These are phyloP conservation scores for Himalopsyche kuldschensis DNA, from an alignment of 2,888 invertebrate species.

Conservation along the genomic window DNA sequence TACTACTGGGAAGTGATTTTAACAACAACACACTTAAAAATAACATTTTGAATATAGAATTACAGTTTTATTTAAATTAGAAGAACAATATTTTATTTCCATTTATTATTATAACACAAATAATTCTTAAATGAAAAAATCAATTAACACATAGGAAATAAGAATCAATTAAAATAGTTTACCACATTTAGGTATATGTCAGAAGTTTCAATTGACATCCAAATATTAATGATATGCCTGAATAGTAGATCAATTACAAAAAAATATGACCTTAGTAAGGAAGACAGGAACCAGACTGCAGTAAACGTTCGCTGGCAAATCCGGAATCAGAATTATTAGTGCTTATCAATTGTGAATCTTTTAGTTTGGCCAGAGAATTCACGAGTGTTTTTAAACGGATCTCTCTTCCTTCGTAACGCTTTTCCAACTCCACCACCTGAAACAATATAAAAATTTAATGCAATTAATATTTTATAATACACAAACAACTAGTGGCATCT, in stretches of 20 bases:
- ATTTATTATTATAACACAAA: too few species aligned
- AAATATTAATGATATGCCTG: neutral
- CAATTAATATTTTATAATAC: neutral
- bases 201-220: too few species aligned
- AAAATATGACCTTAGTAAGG: neutral
- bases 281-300: neutral
- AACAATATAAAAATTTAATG: constrained; percentile 3
- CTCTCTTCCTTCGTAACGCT: constrained; percentile 54
- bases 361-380: constrained; percentile 48
- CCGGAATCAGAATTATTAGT: neutral
- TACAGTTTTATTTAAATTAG: too few species aligned
- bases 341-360: constrained; percentile 41
- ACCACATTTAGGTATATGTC: too few species aligned
- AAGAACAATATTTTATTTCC: too few species aligned
- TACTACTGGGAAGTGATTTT: too few species aligned
- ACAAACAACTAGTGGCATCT: neutral
- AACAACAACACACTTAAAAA: too few species aligned
- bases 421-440: constrained; percentile 51
- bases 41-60: too few species aligned
- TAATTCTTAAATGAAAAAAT: too few species aligned
- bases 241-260: neutral
- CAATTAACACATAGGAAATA: too few species aligned
- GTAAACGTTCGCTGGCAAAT: neutral
- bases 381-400: constrained; percentile 52
- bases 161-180: too few species aligned